phyloP scores from a whole-genome alignment of 2,113 vertebrate genomes.

The Euleptes europaea region DNA sequence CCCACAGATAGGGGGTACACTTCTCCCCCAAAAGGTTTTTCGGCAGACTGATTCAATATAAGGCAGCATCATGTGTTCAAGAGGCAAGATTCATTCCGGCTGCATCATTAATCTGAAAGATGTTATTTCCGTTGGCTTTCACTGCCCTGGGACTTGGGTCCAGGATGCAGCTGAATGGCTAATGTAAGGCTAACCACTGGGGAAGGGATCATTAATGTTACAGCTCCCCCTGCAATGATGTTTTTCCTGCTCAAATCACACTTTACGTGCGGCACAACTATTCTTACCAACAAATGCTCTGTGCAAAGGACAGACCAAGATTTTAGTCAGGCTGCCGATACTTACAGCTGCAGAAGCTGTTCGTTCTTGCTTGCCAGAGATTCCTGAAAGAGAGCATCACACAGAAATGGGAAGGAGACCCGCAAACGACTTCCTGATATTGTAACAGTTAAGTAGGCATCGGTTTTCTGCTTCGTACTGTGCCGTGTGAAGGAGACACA shows the following conservation, averaged over 20 bases:
- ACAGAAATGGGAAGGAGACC: not conserved
- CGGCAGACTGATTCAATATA: too few relatives aligned
- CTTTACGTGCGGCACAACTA: too few relatives aligned
- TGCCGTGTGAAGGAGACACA: not conserved
- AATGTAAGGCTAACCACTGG: not conserved
- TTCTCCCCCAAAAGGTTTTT: too few relatives aligned
- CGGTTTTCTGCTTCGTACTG: not conserved
- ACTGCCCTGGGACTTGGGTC: not conserved
- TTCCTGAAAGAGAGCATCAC: constrained; percentile 62
- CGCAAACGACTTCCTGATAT: not conserved
- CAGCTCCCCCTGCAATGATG: too few relatives aligned
- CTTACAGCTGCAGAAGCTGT: constrained; percentile 80
- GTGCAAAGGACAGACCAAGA: not conserved
- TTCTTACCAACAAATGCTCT: not conserved
- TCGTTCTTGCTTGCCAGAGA: constrained; percentile 69
- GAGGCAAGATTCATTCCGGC: too few relatives aligned
- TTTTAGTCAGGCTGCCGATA: constrained; percentile 43
- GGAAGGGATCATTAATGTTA: not conserved
- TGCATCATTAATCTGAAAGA: too few relatives aligned
- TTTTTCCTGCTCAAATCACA: too few relatives aligned
- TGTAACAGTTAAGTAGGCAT: not conserved
- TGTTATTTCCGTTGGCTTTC: too few relatives aligned
- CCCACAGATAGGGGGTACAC: too few relatives aligned
- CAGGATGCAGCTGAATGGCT: not conserved
- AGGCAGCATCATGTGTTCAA: too few relatives aligned